These are phyloP conservation scores for Tineola bisselliella DNA, from an alignment of 2,888 invertebrate species.

Conservation along the genomic window DNA sequence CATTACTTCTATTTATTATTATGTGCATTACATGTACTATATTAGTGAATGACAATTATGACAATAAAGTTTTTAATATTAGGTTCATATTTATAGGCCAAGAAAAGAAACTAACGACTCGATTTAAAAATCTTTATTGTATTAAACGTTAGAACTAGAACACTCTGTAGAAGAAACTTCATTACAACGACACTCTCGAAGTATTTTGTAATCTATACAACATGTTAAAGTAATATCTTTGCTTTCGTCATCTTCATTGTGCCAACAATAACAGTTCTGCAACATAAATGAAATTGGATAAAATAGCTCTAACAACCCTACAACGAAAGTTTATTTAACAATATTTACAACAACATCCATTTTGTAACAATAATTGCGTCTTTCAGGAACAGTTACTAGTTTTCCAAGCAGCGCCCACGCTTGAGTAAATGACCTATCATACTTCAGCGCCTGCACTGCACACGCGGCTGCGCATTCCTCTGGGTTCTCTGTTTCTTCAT, in stretches of 20 bases:
- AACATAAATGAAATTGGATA: not conserved
- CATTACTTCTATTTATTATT: no score
- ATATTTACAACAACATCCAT: slow-evolving; percentile 39
- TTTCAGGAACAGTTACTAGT: slow-evolving; percentile 33
- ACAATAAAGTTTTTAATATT: not conserved
- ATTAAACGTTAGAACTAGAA: no score
- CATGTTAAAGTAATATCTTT: not conserved
- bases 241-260: not conserved
- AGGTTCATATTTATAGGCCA: no score
- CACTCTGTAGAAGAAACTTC: no score
- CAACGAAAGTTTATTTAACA: not conserved
- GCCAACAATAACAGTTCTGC: not conserved
- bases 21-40: no score
- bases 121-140: no score
- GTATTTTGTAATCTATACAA: not conserved
- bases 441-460: slow-evolving; percentile 41
- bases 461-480: slow-evolving; percentile 33
- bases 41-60: not conserved
- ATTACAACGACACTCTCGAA: not conserved
- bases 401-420: slow-evolving; percentile 44
- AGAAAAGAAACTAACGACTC: no score
- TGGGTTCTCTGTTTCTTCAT: slow-evolving; percentile 23
- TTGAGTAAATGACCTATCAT: slow-evolving; percentile 38
- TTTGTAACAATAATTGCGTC: slow-evolving; percentile 34
- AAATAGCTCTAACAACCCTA: not conserved